Conservation (phyloP, 1,140 invertebrate species). For the Eupristina koningsbergeri region DNA sequence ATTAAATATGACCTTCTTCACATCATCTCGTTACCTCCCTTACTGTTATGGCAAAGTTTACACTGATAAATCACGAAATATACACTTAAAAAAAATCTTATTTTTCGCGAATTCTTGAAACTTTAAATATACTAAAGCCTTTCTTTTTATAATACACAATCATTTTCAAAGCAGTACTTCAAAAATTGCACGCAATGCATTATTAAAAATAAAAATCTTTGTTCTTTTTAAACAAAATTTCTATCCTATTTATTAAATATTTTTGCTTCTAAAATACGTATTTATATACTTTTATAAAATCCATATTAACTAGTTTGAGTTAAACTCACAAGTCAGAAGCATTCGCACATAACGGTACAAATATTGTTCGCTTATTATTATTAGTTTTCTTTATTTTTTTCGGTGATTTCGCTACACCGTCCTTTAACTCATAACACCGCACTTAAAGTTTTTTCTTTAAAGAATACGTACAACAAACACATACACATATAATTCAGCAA, state of each 20-base stretch:
- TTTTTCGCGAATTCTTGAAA: constrained; percentile 27
- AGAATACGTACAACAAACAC: constrained; percentile 31
- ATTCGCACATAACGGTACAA: constrained; percentile 15
- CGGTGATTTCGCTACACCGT: constrained; percentile 2
- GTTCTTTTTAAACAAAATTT: constrained; percentile 19
- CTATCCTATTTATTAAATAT: constrained; percentile 17
- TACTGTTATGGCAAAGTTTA: constrained; percentile 45
- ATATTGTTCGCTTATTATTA: constrained; percentile 18
- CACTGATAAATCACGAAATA: constrained; percentile 37
- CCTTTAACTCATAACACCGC: constrained; percentile 43
- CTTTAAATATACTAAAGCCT: constrained; percentile 29
- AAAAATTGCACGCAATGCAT: constrained; percentile 46
- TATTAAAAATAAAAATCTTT: constrained; percentile 16
- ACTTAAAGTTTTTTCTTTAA: constrained; percentile 30
- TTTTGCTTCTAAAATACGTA: background rate
- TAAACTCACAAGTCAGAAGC: constrained; percentile 32
- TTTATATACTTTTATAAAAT: background rate
- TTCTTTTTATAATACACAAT: constrained; percentile 28
- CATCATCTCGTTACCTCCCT: background rate
- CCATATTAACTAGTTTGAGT: constrained; percentile 33
- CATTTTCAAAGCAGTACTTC: constrained; percentile 42
- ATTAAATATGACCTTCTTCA: constrained; percentile 23
- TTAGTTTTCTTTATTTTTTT: constrained; percentile 15
- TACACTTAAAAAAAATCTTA: constrained; percentile 27
- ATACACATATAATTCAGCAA: constrained; percentile 41